These are phyloP conservation scores for Hippocampus guttulatus DNA, from an alignment of 2,113 vertebrate genomes.

Conservation along the genomic window DNA sequence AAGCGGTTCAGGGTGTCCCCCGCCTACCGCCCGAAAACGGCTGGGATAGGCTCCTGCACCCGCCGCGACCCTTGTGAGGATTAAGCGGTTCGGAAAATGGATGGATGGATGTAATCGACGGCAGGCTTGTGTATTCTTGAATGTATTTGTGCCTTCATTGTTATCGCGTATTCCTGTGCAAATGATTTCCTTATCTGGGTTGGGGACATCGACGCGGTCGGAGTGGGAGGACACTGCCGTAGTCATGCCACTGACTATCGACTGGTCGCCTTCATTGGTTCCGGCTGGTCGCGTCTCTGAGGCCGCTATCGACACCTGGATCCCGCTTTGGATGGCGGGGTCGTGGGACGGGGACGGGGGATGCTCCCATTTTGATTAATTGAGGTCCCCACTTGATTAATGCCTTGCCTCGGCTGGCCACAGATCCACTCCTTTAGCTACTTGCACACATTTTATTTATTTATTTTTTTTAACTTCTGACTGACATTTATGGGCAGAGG, in stretches of 20 bases:
- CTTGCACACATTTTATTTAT: constrained; percentile 33
- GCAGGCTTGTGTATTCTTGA: background rate
- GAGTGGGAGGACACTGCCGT: constrained; percentile 65
- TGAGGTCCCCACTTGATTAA: constrained; percentile 67
- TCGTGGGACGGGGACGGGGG: constrained; percentile 37
- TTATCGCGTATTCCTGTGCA: background rate
- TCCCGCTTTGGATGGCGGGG: constrained; percentile 65
- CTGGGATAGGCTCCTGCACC: no score
- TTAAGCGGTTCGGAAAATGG: no score
- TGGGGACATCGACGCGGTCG: background rate
- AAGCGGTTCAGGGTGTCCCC: no score
- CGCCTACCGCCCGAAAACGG: no score
- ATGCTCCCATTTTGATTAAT: constrained; percentile 68
- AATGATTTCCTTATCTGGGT: background rate
- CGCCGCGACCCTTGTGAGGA: no score
- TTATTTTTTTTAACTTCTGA: constrained; percentile 7
- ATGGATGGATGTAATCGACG: no score
- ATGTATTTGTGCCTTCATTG: background rate
- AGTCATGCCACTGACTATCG: constrained; percentile 62
- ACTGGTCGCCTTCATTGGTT: constrained; percentile 56
- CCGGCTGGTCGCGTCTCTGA: constrained; percentile 67
- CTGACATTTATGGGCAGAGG: no score
- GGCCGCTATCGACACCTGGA: constrained; percentile 64
- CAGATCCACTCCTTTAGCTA: constrained; percentile 13
- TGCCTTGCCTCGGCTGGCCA: constrained; percentile 40